These are phyloP conservation scores for Phoeniculus purpureus DNA, from an alignment of 2,797 vertebrate species.

Conservation along the genomic window DNA sequence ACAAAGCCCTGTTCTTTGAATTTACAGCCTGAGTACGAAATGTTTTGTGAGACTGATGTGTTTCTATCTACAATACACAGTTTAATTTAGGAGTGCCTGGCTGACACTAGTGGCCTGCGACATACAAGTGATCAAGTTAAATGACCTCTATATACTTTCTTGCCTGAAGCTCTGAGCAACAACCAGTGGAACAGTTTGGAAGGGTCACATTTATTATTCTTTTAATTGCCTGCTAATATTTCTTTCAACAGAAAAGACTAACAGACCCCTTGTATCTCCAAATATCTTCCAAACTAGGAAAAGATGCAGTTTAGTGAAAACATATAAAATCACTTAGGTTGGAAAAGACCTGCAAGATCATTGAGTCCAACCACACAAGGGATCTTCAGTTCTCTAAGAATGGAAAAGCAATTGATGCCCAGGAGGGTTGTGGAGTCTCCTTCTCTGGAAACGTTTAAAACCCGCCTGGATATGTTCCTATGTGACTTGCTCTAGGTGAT, in stretches of 20 bases:
- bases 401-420: background rate
- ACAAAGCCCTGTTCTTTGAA: slow-evolving; percentile 14
- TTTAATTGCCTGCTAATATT: slow-evolving; percentile 45
- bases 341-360: too few species aligned
- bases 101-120: slow-evolving; percentile 13
- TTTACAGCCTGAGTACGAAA: background rate
- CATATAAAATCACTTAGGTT: background rate
- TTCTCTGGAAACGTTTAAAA: too few species aligned
- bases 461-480: too few species aligned
- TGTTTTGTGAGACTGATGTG: background rate
- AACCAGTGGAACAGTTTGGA: background rate
- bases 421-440: too few species aligned
- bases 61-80: slow-evolving; percentile 21
- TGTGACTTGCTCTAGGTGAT: too few species aligned
- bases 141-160: slow-evolving; percentile 18
- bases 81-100: slow-evolving; percentile 6
- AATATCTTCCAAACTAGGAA: background rate
- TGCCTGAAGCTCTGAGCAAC: background rate
- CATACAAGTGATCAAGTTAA: slow-evolving; percentile 17
- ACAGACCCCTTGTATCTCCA: background rate
- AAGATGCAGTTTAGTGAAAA: background rate
- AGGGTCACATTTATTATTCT: slow-evolving; percentile 24
- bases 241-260: slow-evolving; percentile 19
- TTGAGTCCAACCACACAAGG: too few species aligned
- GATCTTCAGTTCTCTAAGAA: background rate